phyloP scores from a whole-genome alignment of 2,888 invertebrate genomes.

The Slavum lentiscoides region DNA sequence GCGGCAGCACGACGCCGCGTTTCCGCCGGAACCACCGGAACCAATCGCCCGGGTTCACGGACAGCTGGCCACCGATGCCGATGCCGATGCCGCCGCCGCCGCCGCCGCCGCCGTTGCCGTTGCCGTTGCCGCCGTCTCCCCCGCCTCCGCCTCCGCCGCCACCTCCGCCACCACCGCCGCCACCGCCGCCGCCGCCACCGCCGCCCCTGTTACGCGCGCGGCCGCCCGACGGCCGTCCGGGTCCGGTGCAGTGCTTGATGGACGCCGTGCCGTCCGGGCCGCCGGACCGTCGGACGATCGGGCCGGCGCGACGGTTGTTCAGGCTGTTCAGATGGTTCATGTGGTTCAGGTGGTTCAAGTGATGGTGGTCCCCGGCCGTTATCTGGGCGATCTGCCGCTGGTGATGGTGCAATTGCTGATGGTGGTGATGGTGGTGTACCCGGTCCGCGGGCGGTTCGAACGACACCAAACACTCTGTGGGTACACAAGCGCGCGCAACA shows the following conservation, averaged over 20 bases:
- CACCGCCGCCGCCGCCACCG: slow-evolving; percentile 59
- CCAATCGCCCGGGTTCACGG: slow-evolving; percentile 57
- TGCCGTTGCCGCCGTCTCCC: slow-evolving; percentile 59
- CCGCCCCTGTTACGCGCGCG: slow-evolving; percentile 21
- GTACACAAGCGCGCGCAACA: neutral
- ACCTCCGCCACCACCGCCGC: neutral
- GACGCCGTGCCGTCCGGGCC: slow-evolving; percentile 29
- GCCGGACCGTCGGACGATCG: slow-evolving; percentile 23
- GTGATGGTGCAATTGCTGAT: slow-evolving; percentile 45
- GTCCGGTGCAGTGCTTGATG: slow-evolving; percentile 16
- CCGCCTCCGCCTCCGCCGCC: slow-evolving; percentile 54
- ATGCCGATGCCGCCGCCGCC: slow-evolving; percentile 59
- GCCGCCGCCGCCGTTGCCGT: slow-evolving; percentile 53
- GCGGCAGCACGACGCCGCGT: slow-evolving; percentile 42
- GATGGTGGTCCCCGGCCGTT: slow-evolving; percentile 38
- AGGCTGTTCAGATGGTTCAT: slow-evolving; percentile 27
- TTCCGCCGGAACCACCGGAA: slow-evolving; percentile 52
- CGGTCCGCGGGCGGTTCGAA: slow-evolving; percentile 47
- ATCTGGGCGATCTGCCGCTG: slow-evolving; percentile 44
- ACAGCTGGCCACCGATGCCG: slow-evolving; percentile 62
- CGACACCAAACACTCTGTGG: slow-evolving; percentile 42
- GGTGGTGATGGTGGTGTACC: slow-evolving; percentile 44
- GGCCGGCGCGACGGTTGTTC: slow-evolving; percentile 30
- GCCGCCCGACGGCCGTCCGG: slow-evolving; percentile 49
- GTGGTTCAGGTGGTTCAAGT: slow-evolving; percentile 31